A percentile compares a stretch with the other conserved stretches of the same genome.
These are phyloP conservation scores for Urocynchramus pylzowi DNA, from an alignment of 2,113 vertebrate genomes.

Conservation along the genomic window DNA sequence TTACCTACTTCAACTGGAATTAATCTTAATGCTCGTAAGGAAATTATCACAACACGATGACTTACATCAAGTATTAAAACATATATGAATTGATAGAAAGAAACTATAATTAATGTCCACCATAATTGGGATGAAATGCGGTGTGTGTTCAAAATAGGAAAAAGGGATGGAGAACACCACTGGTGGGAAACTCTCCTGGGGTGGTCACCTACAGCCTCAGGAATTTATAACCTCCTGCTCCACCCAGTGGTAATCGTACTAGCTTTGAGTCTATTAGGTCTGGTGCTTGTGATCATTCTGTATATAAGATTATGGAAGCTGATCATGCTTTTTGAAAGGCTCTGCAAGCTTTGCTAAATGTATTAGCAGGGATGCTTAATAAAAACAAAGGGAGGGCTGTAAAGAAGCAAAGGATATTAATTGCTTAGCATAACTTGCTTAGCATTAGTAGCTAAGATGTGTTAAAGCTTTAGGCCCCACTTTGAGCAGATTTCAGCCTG, in stretches of 20 bases:
- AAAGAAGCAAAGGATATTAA: background rate
- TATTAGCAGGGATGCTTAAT: background rate
- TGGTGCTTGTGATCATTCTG: background rate
- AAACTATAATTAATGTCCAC: background rate
- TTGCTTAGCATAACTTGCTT: background rate
- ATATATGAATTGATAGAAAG: background rate
- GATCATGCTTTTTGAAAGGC: background rate
- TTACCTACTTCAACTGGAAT: background rate
- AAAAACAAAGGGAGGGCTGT: background rate
- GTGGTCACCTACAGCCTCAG: background rate
- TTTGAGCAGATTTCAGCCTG: background rate
- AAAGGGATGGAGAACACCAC: background rate
- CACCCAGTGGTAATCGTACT: background rate
- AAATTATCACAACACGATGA: background rate
- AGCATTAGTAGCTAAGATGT: background rate
- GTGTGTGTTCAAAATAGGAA: background rate
- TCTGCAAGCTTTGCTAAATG: background rate
- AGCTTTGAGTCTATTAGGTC: background rate
- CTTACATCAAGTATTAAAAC: background rate
- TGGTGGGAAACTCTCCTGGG: background rate
- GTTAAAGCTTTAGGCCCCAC: background rate
- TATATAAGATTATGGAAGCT: background rate
- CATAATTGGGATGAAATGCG: background rate
- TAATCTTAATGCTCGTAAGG: background rate
- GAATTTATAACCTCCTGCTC: background rate